Conservation (phyloP, 2,888 invertebrate genomes). For the Cryptus armator region DNA sequence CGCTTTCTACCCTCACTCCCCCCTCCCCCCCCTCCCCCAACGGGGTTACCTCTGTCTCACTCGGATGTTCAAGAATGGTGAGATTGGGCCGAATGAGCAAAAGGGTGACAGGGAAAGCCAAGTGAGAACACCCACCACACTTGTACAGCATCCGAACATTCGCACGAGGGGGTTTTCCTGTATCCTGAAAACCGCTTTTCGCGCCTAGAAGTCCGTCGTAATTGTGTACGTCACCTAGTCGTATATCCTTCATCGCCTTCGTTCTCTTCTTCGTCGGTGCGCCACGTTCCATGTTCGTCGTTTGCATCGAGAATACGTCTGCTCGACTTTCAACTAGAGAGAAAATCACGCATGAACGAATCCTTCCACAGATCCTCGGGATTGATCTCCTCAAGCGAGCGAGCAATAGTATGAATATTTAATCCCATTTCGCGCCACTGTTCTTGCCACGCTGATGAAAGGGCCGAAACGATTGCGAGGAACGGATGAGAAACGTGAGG, state of each 20-base stretch:
- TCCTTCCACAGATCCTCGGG: background rate
- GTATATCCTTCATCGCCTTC: conserved; percentile 34
- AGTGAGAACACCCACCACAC: conserved; percentile 20
- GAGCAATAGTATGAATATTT: conserved; percentile 55
- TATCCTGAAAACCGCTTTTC: conserved; percentile 43
- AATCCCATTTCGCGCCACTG: conserved; percentile 14
- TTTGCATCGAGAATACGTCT: conserved; percentile 31
- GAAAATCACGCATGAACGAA: conserved; percentile 46
- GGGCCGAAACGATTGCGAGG: background rate
- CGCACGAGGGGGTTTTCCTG: conserved; percentile 22
- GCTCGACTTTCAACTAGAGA: conserved; percentile 45
- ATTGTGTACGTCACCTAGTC: conserved; percentile 58
- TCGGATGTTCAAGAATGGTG: conserved; percentile 17
- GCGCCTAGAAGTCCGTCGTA: conserved; percentile 46
- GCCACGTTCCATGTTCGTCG: conserved; percentile 34
- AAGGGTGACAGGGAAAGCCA: conserved; percentile 37
- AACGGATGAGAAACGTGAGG: background rate
- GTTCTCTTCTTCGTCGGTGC: conserved; percentile 15
- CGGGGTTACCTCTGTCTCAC: conserved; percentile 22
- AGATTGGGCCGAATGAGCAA: conserved; percentile 13
- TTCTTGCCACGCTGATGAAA: conserved; percentile 4
- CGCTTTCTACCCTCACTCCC: conserved; percentile 23
- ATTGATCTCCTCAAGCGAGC: background rate
- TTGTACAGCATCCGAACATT: conserved; percentile 45
- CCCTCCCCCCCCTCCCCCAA: conserved; percentile 36